Base-by-base conservation (phyloP, 1,140 invertebrate genomes). In the Zaprionus ghesquierei region DNA sequence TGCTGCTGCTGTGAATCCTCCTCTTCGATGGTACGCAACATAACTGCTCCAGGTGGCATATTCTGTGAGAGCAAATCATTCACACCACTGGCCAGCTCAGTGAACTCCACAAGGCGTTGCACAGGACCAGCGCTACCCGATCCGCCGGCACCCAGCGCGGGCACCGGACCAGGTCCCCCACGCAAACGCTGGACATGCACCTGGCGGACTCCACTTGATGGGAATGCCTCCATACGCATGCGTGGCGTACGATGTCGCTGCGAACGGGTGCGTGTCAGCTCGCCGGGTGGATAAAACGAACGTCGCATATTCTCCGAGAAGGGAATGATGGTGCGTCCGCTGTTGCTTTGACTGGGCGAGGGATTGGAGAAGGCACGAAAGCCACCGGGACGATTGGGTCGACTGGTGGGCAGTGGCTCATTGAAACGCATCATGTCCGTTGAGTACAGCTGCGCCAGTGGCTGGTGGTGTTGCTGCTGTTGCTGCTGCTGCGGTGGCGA, bases 371-470 rank as follows among this genome's bases (percentile, higher is more conserved):
- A 13, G 3, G 35, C 27, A 2, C 69, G 56, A 46, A 60, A 35
- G 20, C 50, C 55, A 18, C 13, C 4, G 0, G 61, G 8, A 3
- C 70, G 70, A 55, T 10, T 60, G 0, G 18, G 6, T 1, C 70
- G 64, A 69, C 35, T 73, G 10, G 69, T 68, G 22, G 69, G 55
- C 49, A 68, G 15, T 9, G 63, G 69, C 23, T 72, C 69, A 49
- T 35, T 72, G 55, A 35, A 68, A 9, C 64, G 44, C 61, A 70
- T 50, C 41, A 65, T 50, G 5, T 73, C 70, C 12, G 56, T 5
- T 10, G 56, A 2, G 27, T 8, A 23, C 15, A 70, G 2, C n/a
- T n/a, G n/a, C 33, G 50, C 44, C 2, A 35, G 44, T 22, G 41
- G 62, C 12, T 33, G 62, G 13, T 53, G 50, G 13, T 12, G 29